Percentiles rank a stretch among this genome's conserved stretches.
Evolutionary conservation across 2,113 vertebrate species (phyloP).

Genomic region (Rutilus rutilus): DNA sequence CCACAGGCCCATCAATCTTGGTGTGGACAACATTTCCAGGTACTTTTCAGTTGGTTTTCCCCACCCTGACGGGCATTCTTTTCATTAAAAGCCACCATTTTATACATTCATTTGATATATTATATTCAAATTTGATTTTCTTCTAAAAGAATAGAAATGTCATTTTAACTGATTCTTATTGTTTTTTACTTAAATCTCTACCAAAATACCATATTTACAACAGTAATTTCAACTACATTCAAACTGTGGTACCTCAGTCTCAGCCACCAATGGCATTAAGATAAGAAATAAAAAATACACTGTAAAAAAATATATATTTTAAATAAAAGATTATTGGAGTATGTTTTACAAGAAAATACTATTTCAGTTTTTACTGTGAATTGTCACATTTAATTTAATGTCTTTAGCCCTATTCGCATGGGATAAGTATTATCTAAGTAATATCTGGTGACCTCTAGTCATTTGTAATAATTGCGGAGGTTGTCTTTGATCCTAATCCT

Average conservation of each 20-base stretch:
- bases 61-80: neutral
- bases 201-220: neutral
- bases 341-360: no score
- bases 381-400: no score
- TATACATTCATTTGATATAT: neutral
- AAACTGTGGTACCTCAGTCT: neutral
- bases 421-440: no score
- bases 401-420: no score
- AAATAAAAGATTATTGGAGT: no score
- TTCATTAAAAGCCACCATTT: conserved; percentile 23
- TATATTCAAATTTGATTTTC: neutral
- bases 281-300: neutral
- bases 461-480: no score
- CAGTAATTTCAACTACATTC: neutral
- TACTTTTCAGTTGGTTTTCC: neutral
- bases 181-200: neutral
- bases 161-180: neutral
- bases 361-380: no score
- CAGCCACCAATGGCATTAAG: neutral
- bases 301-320: no score
- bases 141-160: neutral
- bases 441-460: no score
- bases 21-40: conserved; percentile 27
- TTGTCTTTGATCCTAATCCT: no score
- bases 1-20: conserved; percentile 36